Evolutionary conservation across 1,140 invertebrate species (phyloP).

Genomic region (Aphaenogaster ashmeadi): DNA sequence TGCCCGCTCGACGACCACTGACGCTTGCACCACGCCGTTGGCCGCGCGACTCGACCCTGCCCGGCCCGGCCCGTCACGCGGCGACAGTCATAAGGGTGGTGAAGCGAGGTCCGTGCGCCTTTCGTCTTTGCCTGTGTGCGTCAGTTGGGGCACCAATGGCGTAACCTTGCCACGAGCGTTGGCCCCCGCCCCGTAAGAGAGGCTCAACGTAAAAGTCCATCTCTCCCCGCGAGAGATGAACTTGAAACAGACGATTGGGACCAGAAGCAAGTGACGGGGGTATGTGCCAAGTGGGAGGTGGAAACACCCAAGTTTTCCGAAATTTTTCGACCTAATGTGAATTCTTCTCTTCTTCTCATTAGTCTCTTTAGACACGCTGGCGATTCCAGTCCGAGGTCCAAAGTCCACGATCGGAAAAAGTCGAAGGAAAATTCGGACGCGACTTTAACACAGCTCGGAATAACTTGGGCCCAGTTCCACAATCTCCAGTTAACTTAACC

Average conservation of each 20-base stretch:
- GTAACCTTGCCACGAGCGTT: constrained; percentile 49
- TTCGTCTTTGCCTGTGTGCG: constrained; percentile 17
- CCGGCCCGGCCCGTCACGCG: constrained; percentile 40
- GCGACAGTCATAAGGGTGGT: constrained; percentile 61
- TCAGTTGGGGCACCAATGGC: constrained; percentile 50
- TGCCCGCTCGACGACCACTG: constrained; percentile 72
- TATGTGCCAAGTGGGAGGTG: not conserved
- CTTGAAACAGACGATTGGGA: not conserved
- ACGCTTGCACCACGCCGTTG: constrained; percentile 54
- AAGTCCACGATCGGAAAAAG: not conserved
- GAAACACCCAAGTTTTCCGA: not conserved
- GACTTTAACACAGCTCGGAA: not conserved
- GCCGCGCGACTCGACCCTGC: not conserved
- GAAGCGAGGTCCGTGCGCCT: constrained; percentile 19
- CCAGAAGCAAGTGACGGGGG: not conserved
- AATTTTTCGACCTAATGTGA: not conserved
- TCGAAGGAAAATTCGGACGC: not conserved
- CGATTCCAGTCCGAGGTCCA: no score
- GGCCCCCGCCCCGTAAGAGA: not conserved
- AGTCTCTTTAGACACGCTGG: no score
- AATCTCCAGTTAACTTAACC: no score
- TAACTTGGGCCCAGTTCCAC: no score
- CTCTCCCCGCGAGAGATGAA: not conserved
- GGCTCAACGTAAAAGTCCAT: not conserved
- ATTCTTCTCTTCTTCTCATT: not conserved